A percentile compares a stretch with the other conserved stretches of the same genome.
These are phyloP conservation scores for Zonotrichia albicollis DNA, from an alignment of 2,797 vertebrate genomes.

Conservation along the genomic window DNA sequence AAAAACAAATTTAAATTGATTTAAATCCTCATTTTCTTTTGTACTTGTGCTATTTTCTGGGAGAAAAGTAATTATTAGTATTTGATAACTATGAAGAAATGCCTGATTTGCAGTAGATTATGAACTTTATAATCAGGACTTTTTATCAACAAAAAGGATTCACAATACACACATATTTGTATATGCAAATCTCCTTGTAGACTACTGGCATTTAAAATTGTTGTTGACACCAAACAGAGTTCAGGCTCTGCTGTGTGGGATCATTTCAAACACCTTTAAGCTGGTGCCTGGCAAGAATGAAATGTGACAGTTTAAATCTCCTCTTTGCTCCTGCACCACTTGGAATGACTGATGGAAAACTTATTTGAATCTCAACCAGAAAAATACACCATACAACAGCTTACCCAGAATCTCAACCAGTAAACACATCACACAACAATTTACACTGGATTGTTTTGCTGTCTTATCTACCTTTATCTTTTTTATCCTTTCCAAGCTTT, in stretches of 20 bases:
- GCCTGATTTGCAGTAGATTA: conserved; percentile 20
- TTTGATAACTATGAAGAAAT: conserved; percentile 33
- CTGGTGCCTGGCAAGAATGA: conserved; percentile 27
- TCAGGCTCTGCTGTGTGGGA: conserved; percentile 35
- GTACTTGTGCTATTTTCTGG: conserved; percentile 27
- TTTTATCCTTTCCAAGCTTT: not conserved
- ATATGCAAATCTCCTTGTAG: conserved; percentile 33
- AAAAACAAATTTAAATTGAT: conserved; percentile 53
- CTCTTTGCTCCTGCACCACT: not conserved
- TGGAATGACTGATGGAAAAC: conserved; percentile 14
- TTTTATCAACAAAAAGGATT: conserved; percentile 40
- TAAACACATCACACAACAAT: not conserved
- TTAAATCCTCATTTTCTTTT: conserved; percentile 45
- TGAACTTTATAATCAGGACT: conserved; percentile 23
- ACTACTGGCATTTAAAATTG: conserved; percentile 14
- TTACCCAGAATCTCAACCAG: not conserved
- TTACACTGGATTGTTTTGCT: not conserved
- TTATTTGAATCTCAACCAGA: not conserved
- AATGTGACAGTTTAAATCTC: conserved; percentile 25
- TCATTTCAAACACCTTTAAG: conserved; percentile 47
- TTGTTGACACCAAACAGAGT: conserved; percentile 49
- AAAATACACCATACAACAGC: not conserved
- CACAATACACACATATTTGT: conserved; percentile 17
- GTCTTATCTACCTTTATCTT: not conserved
- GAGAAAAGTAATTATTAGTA: conserved; percentile 40